Evolutionary conservation across 2,797 vertebrate genomes (phyloP).

Genomic region (Danio aesculapii): DNA sequence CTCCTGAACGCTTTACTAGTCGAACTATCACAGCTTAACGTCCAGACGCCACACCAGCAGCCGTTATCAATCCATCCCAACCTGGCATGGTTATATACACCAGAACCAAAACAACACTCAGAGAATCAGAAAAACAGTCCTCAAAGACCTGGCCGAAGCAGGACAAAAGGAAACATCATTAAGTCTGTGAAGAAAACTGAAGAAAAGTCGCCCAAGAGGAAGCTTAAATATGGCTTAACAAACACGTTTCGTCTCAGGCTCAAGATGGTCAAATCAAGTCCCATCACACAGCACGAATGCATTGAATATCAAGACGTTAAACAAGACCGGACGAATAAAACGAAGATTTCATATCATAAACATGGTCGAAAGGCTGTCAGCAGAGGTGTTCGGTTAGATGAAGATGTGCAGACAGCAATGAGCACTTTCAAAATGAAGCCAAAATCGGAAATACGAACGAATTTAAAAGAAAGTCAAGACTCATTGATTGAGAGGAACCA

Average conservation of each 20-base stretch:
- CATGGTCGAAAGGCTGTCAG: conserved; percentile 53
- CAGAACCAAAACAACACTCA: conserved; percentile 1
- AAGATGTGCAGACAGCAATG: conserved; percentile 73
- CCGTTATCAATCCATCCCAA: conserved; percentile 73
- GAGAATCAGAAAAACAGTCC: background rate
- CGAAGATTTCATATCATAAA: conserved; percentile 30
- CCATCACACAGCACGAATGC: conserved; percentile 75
- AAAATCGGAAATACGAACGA: background rate
- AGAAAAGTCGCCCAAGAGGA: conserved; percentile 68
- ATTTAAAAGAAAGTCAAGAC: background rate
- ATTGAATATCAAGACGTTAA: conserved; percentile 66
- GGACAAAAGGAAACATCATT: background rate
- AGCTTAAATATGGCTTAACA: conserved; percentile 84
- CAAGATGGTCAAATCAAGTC: conserved; percentile 75
- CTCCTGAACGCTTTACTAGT: conserved; percentile 87
- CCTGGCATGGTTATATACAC: conserved; percentile 75
- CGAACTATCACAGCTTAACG: conserved; percentile 84
- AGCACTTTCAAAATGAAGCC: conserved; percentile 54
- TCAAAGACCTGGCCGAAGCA: background rate
- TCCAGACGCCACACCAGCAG: conserved; percentile 57
- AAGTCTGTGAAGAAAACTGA: conserved; percentile 41
- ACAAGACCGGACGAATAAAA: conserved; percentile 42
- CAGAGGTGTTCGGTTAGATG: conserved; percentile 61
- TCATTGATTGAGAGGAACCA: conserved; percentile 1
- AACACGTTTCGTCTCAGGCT: conserved; percentile 86